Base-by-base conservation (phyloP, 1,140 invertebrate species). In the Cydia strobilella region DNA sequence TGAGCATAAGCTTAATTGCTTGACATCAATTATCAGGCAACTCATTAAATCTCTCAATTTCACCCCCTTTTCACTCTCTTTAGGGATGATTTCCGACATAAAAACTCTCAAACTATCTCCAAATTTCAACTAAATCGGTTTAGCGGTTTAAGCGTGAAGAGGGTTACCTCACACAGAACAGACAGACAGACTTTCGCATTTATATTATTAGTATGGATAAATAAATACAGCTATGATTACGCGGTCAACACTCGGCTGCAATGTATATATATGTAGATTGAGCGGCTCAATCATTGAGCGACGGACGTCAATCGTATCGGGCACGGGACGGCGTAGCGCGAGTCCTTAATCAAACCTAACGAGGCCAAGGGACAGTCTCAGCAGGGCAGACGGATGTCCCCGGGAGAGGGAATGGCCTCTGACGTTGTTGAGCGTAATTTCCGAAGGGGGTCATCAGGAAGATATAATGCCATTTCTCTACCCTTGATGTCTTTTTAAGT, bases 401-500 rank as follows among this genome's bases (percentile, higher is more conserved):
- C 65, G 23, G 9, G 72, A 76, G 79, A 77, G 83, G 83, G 81
- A 83, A 84, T 79, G 80, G 79, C 77, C 80, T 86, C 80, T 86
- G 82, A 83, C 82, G 82, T 82, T 78, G 80, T 84, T 83, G 80
- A 79, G 76, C 77, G 80, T 86, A 86, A 89, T 89, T 86, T 88
- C 83, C 84, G 83, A 80, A 81, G 81, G 86, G 87, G 86, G 89
- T 87, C 86, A 90, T 90, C 87, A 88, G 82, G 84, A 89, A 89
- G 86, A 86, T 88, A 90, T 89, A 90, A 90, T 86, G 84, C 85
- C 80, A 89, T 90, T 88, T 91, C 85, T 89, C 81, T 87, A 86
- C 82, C 85, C 87, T 86, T 88, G 88, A 90, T 91, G 88, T 91
- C 85, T 88, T 90, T 91, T 91, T 90, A 84, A 86, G 85, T 85